Evolutionary conservation across 2,797 vertebrate genomes (phyloP).

Genomic region (Leuciscus waleckii): DNA sequence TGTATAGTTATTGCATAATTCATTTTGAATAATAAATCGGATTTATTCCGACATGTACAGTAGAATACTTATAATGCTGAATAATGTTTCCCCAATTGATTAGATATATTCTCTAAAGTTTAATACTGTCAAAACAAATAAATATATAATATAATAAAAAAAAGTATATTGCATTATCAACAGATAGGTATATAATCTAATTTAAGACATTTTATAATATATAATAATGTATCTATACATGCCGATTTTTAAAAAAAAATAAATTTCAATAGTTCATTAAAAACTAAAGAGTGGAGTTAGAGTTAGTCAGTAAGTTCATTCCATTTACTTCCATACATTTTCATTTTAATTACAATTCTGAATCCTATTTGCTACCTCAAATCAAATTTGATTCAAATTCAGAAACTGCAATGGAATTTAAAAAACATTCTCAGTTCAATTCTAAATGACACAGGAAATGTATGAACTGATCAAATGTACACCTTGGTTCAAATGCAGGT

Average conservation of each 20-base stretch:
- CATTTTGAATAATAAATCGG: background rate
- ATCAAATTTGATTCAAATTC: constrained; percentile 10
- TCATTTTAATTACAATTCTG: background rate
- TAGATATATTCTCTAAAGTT: background rate
- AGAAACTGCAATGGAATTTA: background rate
- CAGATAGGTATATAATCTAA: background rate
- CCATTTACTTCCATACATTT: background rate
- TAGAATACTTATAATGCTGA: background rate
- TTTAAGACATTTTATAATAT: background rate
- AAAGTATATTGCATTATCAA: background rate
- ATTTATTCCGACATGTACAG: constrained; percentile 3
- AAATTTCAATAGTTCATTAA: background rate
- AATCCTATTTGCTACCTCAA: background rate
- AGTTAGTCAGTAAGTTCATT: background rate
- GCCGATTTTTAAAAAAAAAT: background rate
- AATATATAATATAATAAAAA: background rate
- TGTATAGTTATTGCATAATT: background rate
- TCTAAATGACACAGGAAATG: background rate
- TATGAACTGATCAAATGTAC: background rate
- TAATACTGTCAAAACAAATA: background rate
- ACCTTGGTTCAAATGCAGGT: background rate
- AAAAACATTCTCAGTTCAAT: background rate
- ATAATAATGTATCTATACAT: background rate
- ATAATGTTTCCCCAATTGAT: background rate
- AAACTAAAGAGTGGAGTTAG: background rate